Base-by-base conservation (phyloP, 2,888 invertebrate species). In the Habroteleia sp. region DNA sequence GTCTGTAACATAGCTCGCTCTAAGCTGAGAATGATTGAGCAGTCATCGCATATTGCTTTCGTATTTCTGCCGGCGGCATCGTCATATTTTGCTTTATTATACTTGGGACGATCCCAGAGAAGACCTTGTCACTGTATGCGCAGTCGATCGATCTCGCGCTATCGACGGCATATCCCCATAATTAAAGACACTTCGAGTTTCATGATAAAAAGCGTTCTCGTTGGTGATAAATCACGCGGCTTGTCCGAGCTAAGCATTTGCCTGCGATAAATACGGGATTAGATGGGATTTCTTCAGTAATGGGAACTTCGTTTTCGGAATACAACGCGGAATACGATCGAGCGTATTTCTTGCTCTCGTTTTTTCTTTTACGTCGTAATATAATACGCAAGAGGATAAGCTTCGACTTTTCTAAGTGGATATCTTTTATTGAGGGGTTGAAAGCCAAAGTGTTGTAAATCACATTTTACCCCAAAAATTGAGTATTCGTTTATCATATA, bases 11-110 rank as follows among this genome's bases (percentile, higher is more conserved):
- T 56, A 71, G 74, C 54, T 65, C 33, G 58, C 77, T 76, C 79
- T 81, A 81, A 84, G 81, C 83, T 80, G 79, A 79, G 81, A 84
- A 85, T 84, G 84, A 85, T 85, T 82, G 85, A 85, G 81, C 82
- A 79, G 81, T 77, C 76, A 79, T 80, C 78, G 82, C 74, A 77
- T 79, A 81, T 80, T 80, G 77, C 77, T 78, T 68, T 66, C 66
- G 58, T 58, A 63, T 63, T 50, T 54, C 39, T 42, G 56, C 58
- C 58, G 50, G 16, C 50, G 41, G 58, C 50, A 39, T 5, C 44
- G 73, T 77, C 77, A 69, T 73, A 77, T 68, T 41, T 46, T 76
- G 78, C 78, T 81, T 74, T 72, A 65, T 60, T 74, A 56, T 60
- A 41, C 58, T 11, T 37, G 8, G 17, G 52, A 74, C 68, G 76